Conservation (phyloP, 2,797 vertebrate species). For the Molossus molossus region DNA sequence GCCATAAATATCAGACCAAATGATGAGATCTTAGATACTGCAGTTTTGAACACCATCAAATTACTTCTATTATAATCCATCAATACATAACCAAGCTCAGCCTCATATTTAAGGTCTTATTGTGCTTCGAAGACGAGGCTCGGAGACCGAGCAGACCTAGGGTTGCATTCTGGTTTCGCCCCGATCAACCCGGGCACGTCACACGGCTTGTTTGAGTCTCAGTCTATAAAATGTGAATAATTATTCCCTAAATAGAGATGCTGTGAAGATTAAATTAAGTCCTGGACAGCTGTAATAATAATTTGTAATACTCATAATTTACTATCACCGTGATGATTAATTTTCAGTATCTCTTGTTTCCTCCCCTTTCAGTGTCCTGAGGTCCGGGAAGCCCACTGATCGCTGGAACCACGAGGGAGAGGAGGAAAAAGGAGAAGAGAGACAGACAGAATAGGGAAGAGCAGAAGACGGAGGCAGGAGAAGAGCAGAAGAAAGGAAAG, state of each 20-base stretch:
- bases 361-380: slow-evolving; percentile 11
- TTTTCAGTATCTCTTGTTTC: background rate
- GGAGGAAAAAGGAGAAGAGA: background rate
- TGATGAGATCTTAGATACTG: slow-evolving; percentile 88
- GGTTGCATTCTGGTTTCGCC: background rate
- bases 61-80: slow-evolving; percentile 88
- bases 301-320: slow-evolving; percentile 45
- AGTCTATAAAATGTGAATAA: slow-evolving; percentile 12
- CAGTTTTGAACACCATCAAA: slow-evolving; percentile 87
- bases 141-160: background rate
- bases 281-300: background rate
- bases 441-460: background rate
- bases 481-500: background rate
- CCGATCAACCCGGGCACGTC: background rate
- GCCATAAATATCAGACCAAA: slow-evolving; percentile 88
- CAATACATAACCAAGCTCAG: slow-evolving; percentile 88
- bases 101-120: slow-evolving; percentile 79
- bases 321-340: background rate
- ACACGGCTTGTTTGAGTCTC: background rate
- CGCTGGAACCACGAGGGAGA: background rate
- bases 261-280: slow-evolving; percentile 64
- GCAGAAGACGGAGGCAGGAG: background rate
- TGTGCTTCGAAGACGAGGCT: background rate
- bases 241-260: slow-evolving; percentile 28
- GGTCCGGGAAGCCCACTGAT: background rate